Base-by-base conservation (phyloP, 2,797 vertebrate genomes). In the Pseudochirops corinnae region DNA sequence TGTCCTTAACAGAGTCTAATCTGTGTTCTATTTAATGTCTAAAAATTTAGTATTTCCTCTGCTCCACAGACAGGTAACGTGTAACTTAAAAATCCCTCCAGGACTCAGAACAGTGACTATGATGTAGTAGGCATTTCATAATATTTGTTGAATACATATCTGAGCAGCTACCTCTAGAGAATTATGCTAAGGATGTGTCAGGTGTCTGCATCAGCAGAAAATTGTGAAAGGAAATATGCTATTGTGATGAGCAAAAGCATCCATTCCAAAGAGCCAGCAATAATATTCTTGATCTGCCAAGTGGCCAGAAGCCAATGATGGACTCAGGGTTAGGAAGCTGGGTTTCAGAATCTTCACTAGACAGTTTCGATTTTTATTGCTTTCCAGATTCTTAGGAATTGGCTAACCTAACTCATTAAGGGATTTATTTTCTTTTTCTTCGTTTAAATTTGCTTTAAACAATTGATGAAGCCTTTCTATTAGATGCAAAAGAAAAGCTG, bases 301-400 rank as follows among this genome's bases (percentile, higher is more conserved):
- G 31, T 58, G 29, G 29, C 60, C 29, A 62, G 29, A 62, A 62
- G 60, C 11, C 11, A 33, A 90, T 12, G 55, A 46, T 90, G 50
- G 55, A 1, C 46, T 95, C 5, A 52, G 16, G 92, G 26, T 62
- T 26, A 93, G 67, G 9, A 94, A 96, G 91, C 12, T 62, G 5
- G 90, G 55, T 67, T 92, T 91, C 58, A 52, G 95, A 28, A 92
- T 91, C 67, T n/a, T 95, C 55, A 94, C 93, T 91, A 96, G 21
- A 96, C 90, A 12, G 26, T 21, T 67, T 91, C 4, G 56, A 0
- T 94, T 67, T 92, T 55, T 14, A 91, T 62, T 96, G 93, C 91
- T 55, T 52, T 91, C 91, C 21, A 53, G 3, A n/a, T 46, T 94
- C 24, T 93, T n/a, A 93, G 55, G 90, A 92, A 93, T 29, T 93